These are phyloP conservation scores for Coptodon rendalli DNA, from an alignment of 2,113 vertebrate species.

Conservation along the genomic window DNA sequence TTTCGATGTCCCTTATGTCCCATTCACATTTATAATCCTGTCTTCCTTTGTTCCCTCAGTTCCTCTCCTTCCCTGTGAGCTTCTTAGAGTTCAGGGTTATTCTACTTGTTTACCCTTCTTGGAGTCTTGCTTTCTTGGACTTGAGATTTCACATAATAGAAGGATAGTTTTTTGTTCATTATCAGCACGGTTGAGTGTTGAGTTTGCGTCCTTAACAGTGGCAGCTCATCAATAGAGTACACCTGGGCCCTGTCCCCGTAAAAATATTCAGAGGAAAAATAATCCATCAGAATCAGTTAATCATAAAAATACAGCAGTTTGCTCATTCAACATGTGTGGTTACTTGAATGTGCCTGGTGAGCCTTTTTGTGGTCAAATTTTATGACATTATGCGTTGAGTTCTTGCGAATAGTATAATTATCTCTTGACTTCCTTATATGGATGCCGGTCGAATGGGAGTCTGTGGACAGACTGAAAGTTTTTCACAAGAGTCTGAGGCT, in stretches of 20 bases:
- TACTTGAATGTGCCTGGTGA: too few species aligned
- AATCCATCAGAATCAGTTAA: background rate
- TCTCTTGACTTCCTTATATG: too few species aligned
- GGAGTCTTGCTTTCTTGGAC: background rate
- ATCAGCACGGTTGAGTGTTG: background rate
- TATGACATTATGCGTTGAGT: background rate
- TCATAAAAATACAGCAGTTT: too few species aligned
- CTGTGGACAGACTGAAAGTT: background rate
- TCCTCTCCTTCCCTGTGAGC: background rate
- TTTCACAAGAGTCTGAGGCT: background rate
- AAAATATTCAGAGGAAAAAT: background rate
- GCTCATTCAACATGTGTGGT: too few species aligned
- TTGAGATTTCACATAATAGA: background rate
- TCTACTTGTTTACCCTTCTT: background rate
- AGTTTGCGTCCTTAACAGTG: background rate
- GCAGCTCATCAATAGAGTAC: background rate
- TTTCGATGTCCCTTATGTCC: background rate
- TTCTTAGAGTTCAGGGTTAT: background rate
- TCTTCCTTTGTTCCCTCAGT: background rate
- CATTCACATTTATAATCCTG: background rate
- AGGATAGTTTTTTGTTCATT: background rate
- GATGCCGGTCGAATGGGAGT: background rate
- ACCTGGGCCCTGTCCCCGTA: background rate
- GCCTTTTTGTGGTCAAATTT: background rate
- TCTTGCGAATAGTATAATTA: background rate